These are phyloP conservation scores for Griposia aprilina DNA, from an alignment of 2,888 invertebrate species.

Conservation along the genomic window DNA sequence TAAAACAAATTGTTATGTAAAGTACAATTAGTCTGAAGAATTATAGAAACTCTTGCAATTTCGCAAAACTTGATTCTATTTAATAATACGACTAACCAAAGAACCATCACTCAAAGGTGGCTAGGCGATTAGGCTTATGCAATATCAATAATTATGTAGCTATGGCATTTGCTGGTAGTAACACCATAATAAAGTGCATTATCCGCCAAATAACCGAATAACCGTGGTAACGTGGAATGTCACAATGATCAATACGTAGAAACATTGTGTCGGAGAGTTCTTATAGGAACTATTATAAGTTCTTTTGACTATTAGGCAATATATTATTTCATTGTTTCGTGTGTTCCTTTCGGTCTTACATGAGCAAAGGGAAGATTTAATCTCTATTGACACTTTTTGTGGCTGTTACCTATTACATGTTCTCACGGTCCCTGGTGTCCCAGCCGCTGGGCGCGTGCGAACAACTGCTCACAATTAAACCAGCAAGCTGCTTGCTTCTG, in stretches of 20 bases:
- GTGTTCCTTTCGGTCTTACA: conserved; percentile 75
- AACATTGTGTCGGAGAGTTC: conserved; percentile 74
- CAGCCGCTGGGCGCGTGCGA: conserved; percentile 80
- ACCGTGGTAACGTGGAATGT: conserved; percentile 51
- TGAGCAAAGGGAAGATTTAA: conserved; percentile 78
- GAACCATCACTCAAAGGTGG: conserved; percentile 30
- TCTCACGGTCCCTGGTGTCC: conserved; percentile 79
- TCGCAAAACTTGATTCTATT: conserved; percentile 36
- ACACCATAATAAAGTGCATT: conserved; percentile 50
- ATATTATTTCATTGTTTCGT: conserved; percentile 84
- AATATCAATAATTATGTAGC: conserved; percentile 54
- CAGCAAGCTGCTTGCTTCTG: conserved; percentile 74
- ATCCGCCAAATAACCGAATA: conserved; percentile 46
- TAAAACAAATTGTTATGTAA: conserved; percentile 42
- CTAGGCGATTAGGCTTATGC: conserved; percentile 39
- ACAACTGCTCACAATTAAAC: conserved; percentile 78
- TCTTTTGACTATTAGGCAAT: conserved; percentile 78
- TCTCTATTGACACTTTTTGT: conserved; percentile 79
- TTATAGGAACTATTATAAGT: conserved; percentile 51
- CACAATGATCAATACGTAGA: conserved; percentile 68
- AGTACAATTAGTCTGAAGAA: conserved; percentile 35
- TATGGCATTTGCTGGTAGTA: conserved; percentile 42
- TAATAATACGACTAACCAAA: conserved; percentile 32
- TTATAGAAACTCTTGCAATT: conserved; percentile 41
- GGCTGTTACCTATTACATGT: conserved; percentile 74